Conservation (phyloP, 2,113 vertebrate species). For the Poecilia latipinna region DNA sequence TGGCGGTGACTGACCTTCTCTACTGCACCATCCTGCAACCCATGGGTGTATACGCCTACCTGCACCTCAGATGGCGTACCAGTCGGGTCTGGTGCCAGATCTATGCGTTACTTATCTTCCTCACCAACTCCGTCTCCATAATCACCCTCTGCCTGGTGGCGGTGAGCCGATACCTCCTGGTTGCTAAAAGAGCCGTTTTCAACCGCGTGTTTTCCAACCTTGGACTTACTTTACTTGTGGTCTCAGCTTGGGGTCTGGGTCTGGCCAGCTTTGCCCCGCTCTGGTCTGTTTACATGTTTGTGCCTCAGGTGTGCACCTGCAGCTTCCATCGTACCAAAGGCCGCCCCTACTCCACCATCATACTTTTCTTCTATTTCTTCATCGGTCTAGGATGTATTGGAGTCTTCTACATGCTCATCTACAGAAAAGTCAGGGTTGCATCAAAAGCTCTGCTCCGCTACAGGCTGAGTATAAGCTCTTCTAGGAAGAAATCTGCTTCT, state of each 20-base stretch:
- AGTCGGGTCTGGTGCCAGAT: conserved; percentile 81
- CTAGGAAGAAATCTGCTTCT: conserved; percentile 44
- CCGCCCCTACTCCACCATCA: conserved; percentile 85
- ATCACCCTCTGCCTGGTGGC: conserved; percentile 88
- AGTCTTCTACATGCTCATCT: conserved; percentile 86
- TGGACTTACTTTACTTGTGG: conserved; percentile 73
- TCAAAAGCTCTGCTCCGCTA: conserved; percentile 80
- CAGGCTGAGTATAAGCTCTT: conserved; percentile 75
- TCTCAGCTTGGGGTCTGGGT: conserved; percentile 79
- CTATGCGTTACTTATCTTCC: conserved; percentile 86
- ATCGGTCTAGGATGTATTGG: conserved; percentile 84
- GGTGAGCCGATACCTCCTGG: conserved; percentile 84
- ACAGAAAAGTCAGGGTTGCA: conserved; percentile 80
- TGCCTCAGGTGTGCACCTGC: conserved; percentile 88
- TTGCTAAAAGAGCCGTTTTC: conserved; percentile 79
- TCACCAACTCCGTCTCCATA: conserved; percentile 88
- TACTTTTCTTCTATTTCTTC: conserved; percentile 87
- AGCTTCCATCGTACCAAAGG: conserved; percentile 87
- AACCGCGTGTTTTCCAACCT: conserved; percentile 78
- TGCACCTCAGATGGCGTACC: conserved; percentile 85
- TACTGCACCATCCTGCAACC: conserved; percentile 88
- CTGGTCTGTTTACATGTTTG: conserved; percentile 84
- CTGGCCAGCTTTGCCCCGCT: conserved; percentile 84
- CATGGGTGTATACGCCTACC: conserved; percentile 85
- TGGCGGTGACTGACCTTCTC: conserved; percentile 85